These are phyloP conservation scores for Zaprionus nigranus DNA, from an alignment of 1,140 invertebrate species.

Conservation along the genomic window DNA sequence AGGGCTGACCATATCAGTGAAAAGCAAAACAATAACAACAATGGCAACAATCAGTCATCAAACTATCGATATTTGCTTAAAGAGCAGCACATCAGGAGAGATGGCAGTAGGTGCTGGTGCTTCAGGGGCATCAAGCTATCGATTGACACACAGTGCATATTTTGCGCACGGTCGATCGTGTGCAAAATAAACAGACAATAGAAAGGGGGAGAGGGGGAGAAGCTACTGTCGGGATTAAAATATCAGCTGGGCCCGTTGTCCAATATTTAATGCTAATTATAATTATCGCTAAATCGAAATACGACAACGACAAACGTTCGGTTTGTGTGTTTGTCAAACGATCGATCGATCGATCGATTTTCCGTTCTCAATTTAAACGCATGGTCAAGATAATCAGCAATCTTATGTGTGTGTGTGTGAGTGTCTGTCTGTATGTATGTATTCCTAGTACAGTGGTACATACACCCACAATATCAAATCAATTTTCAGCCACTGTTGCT, in stretches of 20 bases:
- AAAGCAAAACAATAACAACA: not conserved
- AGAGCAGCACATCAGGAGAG: not conserved
- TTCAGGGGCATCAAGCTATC: not conserved
- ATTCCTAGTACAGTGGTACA: not conserved
- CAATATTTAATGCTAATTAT: slow-evolving; percentile 26
- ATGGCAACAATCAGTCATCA: not conserved
- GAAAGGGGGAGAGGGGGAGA: no score
- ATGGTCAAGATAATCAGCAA: slow-evolving; percentile 1
- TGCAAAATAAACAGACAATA: slow-evolving; percentile 32
- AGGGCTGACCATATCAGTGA: not conserved
- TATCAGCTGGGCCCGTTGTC: not conserved
- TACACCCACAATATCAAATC: slow-evolving; percentile 26
- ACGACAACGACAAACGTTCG: slow-evolving; percentile 1
- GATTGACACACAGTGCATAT: not conserved
- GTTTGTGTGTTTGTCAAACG: not conserved
- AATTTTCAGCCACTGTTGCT: slow-evolving; percentile 7
- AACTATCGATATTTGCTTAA: not conserved
- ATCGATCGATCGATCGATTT: slow-evolving; percentile 13
- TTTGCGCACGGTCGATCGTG: slow-evolving; percentile 15
- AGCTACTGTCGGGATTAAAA: slow-evolving; percentile 4
- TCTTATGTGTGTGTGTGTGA: not conserved
- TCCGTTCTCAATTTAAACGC: not conserved
- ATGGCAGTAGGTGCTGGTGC: not conserved
- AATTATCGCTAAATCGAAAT: slow-evolving; percentile 27
- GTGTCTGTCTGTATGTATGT: not conserved